Evolutionary conservation across 2,888 invertebrate species (phyloP), one percentile per base, ranked within the genome.

Genomic region (Bhutanitis thaidina): DNA sequence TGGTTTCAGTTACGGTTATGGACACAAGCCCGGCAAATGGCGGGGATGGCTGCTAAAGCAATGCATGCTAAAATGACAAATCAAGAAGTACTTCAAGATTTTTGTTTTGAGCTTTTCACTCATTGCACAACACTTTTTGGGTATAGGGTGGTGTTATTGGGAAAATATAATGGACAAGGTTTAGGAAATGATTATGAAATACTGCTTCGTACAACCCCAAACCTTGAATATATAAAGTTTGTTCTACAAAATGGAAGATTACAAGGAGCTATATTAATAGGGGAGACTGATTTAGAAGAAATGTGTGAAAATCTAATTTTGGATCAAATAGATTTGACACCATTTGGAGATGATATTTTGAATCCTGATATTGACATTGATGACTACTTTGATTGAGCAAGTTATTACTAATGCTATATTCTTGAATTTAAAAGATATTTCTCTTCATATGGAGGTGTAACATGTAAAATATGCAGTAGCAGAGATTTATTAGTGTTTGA

Each of bases 1-100:
- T 98, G 98, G 98, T 95, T 96, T 76, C 96, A 98, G 89, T 96
- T 99, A 94, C 92, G 97, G 53, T 82, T 99, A 30, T 99, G 99
- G 99, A 97, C 98, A 0, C 99, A 99, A 84, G 99, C 99, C 0
- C 90, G 98, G 48, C 98, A 98, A 83, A 98, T 98, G 98, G 99
- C 98, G 8, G 92, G 93, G 48, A 98, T 97, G 90, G 97, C 96
- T 16, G 98, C 97, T 0, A 95, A 95, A 76, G 93, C 95, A 51
- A 98, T 99, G 96, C 91, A 92, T 55, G 92, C 92, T 0, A 82
- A 82, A 56, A 70, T 91, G 7, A 90, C 80, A 9, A 87, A 91
- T 7, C 93, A 95, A 78, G 89, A 90, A 58, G 90, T 95, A 10
- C 83, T 94, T 49, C 96, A 95, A 82, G 99, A 99, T 78, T 98